These are phyloP conservation scores for Agonum fuliginosum DNA, from an alignment of 2,888 invertebrate genomes.

Conservation along the genomic window DNA sequence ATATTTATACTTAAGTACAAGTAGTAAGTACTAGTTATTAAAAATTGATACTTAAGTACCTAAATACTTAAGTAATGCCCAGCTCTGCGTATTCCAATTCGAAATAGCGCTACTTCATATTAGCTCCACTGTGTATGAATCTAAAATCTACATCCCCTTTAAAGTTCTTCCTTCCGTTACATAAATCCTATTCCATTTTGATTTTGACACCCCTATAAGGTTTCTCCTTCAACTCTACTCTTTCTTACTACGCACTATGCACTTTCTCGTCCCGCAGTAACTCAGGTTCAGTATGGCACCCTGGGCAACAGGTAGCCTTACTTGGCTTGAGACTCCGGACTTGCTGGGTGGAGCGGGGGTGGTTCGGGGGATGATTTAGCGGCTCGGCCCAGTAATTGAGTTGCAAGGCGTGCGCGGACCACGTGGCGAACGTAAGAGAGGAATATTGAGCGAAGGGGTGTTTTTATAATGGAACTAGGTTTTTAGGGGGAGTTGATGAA, in stretches of 20 bases:
- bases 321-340: slow-evolving; percentile 9
- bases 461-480: not conserved
- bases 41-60: no score
- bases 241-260: not conserved
- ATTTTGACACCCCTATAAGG: not conserved
- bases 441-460: not conserved
- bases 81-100: no score
- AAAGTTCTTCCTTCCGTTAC: not conserved
- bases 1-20: no score
- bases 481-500: not conserved
- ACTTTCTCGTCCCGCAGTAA: not conserved
- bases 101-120: no score
- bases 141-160: no score
- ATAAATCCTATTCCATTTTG: not conserved
- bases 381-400: slow-evolving; percentile 48
- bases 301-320: slow-evolving; percentile 1
- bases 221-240: not conserved
- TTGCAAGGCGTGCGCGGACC: slow-evolving; percentile 48
- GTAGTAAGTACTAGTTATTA: no score
- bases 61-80: no score
- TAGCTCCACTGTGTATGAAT: no score
- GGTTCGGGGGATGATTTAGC: slow-evolving; percentile 46
- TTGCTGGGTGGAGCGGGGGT: not conserved
- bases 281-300: not conserved
- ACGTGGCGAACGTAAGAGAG: slow-evolving; percentile 3